Base-by-base conservation (phyloP, 2,888 invertebrate species). In the Conistra vaccinii region DNA sequence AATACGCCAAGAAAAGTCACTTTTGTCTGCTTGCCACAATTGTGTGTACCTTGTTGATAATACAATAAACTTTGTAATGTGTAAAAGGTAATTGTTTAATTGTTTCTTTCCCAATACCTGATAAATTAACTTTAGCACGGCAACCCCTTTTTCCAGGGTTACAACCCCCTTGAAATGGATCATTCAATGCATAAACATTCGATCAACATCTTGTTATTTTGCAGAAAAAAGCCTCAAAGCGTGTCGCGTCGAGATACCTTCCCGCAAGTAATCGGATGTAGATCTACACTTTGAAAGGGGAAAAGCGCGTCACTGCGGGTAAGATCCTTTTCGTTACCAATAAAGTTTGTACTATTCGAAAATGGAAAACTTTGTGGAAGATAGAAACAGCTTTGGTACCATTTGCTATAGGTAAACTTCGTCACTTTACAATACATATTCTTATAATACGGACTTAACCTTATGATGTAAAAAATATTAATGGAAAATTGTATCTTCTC, bases 311-410 rank as follows among this genome's bases (percentile, higher is more conserved):
- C n/a, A n/a, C 23, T 14, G 35, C 39, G 20, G n/a, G 35, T 29
- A 39, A 78, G 20, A 65, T 29, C 60, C 0, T 45, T 78, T 72
- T 72, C 77, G 26, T n/a, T 78, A 5, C 9, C 35, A 32, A 78
- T 71, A 78, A 72, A 29, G 35, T 17, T 51, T 45, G 0, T 45
- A 45, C 17, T 26, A 23, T 55, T 55, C 26, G 55, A 14, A 29
- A 61, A 60, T 61, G 17, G 0, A 53, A 45, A 2, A 35, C 53
- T 60, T 53, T 23, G 9, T 51, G 39, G 23, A 17, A 48, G 29
- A 3, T 17, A 51, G n/a, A 32, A 17, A 17, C 3, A n/a, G 23
- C 48, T 48, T 48, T 48, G 23, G 20, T 48, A 48, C 20, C 20
- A 48, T 48, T 48, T 20, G 51, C 5, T 23, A 45, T 23, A 29